Evolutionary conservation across 2,888 invertebrate species (phyloP), one percentile per base, ranked within the genome.

Genomic region (Ennomos fuscantarius): DNA sequence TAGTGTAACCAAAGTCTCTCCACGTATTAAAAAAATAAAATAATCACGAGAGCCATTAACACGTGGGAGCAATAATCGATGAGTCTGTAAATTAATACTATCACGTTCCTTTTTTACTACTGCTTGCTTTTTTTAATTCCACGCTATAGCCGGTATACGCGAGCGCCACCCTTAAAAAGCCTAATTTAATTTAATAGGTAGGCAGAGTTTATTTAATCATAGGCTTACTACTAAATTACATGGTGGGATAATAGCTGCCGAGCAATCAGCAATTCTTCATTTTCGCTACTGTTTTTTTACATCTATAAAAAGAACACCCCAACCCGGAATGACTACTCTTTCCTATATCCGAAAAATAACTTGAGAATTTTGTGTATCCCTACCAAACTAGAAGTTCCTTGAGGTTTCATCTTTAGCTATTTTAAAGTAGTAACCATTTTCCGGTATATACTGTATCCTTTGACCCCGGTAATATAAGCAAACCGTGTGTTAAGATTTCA

Each of bases 171-270:
- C 85, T 86, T 87, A 87, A 90, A 89, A 88, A 86, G 87, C 86
- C 88, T 92, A 92, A 92, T 91, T 91, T 92, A 92, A 92, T 91
- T 92, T 90, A 90, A 91, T 86, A 90, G 91, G 91, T 89, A 90
- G 90, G 91, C 91, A 87, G 87, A 72, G 84, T 79, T 84, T 82
- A 82, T 87, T 87, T 91, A 92, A 92, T 91, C 85, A 92, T 87
- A 91, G 91, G 84, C 80, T 83, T 86, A 84, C 85, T 73, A 77
- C 78, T 84, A 91, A 92, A 92, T 92, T 90, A 91, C 80, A 90
- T 76, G 83, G 84, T 80, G 68, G 76, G 75, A 78, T 91, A 91
- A 92, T 91, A 82, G 91, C 87, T 84, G 70, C 80, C 74, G 81
- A 87, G 87, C 89, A 88, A 89, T 91, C 90, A 81, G 89, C 91